Evolutionary conservation across 2,888 invertebrate genomes (phyloP), one percentile per base, ranked within the genome.

Genomic region (Sphecodes monilicornis): DNA sequence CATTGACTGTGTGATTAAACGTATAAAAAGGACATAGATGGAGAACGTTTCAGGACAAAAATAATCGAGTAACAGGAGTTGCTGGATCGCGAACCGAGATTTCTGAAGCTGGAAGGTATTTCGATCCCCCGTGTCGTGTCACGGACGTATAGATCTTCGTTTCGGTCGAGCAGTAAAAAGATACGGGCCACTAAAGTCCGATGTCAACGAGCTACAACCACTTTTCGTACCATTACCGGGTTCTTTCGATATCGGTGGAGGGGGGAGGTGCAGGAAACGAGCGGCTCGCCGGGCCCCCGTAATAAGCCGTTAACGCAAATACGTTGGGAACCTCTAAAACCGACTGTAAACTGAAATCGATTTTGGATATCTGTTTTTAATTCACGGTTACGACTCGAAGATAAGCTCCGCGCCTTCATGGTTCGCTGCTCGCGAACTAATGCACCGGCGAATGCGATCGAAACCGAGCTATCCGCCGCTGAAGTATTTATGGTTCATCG

Each of bases 211-310:
- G 54, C 73, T n/a, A 64, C 76, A 60, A 29, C 54, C 79, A 80
- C 79, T 83, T 83, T 73, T 74, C 85, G 74, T 71, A 76, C 77
- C 84, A 78, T 85, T 84, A 84, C 75, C 68, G 75, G 74, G 73
- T 70, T 54, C 57, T 54, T 77, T 83, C 73, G 76, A 74, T 86
- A 86, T 76, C 78, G 46, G 57, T 54, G 29, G 39, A 74, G 50
- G 18, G 46, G 18, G 0, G 29, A 50, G 69, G 32, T 41, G 60
- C 80, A 72, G 80, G 84, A 84, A 86, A 84, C 78, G 80, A 60
- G 68, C 75, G 76, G 69, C 78, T 69, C 54, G 22, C 84, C 46
- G 50, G 46, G 64, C 74, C 26, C 60, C 76, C 39, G 74, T 76
- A 77, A 82, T 85, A 79, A 66, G 36, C 76, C 76, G 79, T 79